These are phyloP conservation scores for Zaprionus davidi DNA, from an alignment of 1,140 invertebrate species.

Conservation along the genomic window DNA sequence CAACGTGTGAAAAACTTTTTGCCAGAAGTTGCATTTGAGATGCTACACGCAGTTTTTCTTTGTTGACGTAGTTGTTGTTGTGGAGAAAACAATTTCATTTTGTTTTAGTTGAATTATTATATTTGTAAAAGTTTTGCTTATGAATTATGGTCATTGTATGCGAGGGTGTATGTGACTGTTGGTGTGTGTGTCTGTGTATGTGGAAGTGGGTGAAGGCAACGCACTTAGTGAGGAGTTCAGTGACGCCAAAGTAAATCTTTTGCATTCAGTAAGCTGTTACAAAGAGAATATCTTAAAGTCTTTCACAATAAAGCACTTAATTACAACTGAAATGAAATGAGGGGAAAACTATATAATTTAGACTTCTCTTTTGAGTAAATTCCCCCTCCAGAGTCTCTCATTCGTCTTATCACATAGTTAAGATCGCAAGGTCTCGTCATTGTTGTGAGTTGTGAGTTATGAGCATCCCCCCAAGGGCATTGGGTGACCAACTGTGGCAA, in stretches of 20 bases:
- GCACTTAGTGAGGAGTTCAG: conserved; percentile 56
- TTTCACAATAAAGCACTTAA: not conserved
- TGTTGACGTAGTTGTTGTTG: conserved; percentile 14
- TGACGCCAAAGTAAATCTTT: conserved; percentile 3
- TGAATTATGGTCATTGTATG: conserved; percentile 62
- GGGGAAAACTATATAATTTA: conserved; percentile 7
- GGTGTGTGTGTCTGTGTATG: not conserved
- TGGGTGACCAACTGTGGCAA: conserved; percentile 25
- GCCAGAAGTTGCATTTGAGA: conserved; percentile 28
- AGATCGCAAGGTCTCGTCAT: conserved; percentile 6
- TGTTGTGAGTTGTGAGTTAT: conserved; percentile 5
- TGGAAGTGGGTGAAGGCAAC: conserved; percentile 46
- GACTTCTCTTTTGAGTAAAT: not conserved
- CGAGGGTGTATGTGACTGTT: not conserved
- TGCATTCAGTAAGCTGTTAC: not conserved
- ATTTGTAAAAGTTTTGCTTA: conserved; percentile 77
- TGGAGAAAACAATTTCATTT: conserved; percentile 34
- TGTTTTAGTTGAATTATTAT: conserved; percentile 73
- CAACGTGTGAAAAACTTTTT: conserved; percentile 40
- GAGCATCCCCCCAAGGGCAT: not conserved
- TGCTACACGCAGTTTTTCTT: conserved; percentile 45
- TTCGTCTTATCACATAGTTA: not conserved
- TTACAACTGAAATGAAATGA: conserved; percentile 1
- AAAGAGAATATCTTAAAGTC: not conserved
- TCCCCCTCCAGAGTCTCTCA: not conserved